phyloP scores from a whole-genome alignment of 2,797 vertebrate genomes.

The Amniataba percoides region DNA sequence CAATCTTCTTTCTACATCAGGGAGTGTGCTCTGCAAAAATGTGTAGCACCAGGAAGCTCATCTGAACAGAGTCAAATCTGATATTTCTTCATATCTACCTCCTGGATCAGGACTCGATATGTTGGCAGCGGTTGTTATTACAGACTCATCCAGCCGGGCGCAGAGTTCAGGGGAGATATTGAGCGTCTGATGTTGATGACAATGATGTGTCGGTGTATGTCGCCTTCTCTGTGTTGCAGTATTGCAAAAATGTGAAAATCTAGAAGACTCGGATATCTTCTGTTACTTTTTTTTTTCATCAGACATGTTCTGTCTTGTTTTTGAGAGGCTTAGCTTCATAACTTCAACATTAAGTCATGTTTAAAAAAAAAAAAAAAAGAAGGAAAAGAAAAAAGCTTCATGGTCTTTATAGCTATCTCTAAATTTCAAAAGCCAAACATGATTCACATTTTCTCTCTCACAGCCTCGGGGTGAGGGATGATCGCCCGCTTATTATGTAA shows the following conservation, averaged over 20 bases:
- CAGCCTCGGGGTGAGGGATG: constrained; percentile 51
- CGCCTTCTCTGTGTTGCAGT: not conserved
- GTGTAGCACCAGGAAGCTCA: not conserved
- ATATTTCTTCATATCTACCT: not conserved
- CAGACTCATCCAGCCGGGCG: not conserved
- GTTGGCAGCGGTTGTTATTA: constrained; percentile 6
- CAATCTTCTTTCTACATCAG: not conserved
- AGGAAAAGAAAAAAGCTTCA: not conserved
- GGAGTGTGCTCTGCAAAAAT: not conserved
- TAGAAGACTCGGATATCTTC: constrained; percentile 6
- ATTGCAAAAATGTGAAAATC: constrained; percentile 16
- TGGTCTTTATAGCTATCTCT: constrained; percentile 19
- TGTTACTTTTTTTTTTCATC: constrained; percentile 31
- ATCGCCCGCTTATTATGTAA: constrained; percentile 64
- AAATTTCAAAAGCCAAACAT: constrained; percentile 39
- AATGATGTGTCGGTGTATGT: not conserved
- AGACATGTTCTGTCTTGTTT: constrained; percentile 71
- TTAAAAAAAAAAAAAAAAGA: constrained; percentile 1
- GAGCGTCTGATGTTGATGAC: not conserved
- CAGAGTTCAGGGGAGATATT: not conserved
- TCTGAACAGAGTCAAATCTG: not conserved
- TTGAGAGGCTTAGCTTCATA: constrained; percentile 48
- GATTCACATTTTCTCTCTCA: constrained; percentile 38
- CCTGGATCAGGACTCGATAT: not conserved
- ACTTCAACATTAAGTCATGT: constrained; percentile 45